Base-by-base conservation (phyloP, 1,140 invertebrate species). In the Brachionus manjavacas region DNA sequence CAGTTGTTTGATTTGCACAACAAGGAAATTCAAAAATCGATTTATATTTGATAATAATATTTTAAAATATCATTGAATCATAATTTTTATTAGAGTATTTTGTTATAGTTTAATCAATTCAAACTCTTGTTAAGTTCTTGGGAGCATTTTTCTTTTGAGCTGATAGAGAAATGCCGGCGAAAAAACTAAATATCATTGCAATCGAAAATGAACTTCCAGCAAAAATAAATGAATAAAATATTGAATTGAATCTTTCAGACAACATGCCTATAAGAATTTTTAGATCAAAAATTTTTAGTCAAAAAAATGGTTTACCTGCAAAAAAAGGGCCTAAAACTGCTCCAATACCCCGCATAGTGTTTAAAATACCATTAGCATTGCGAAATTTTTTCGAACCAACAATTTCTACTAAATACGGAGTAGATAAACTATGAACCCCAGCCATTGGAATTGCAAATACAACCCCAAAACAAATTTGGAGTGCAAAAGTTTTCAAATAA, bases 281-380 rank as follows among this genome's bases (percentile, higher is more conserved):
- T 68, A 68, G 11, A 25, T 23, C 7, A 9, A 78, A n/a, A 52
- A n/a, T 46, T 43, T 46, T 12, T 20, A n/a, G 20, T 0, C 9
- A 43, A 52, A 11, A 11, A 41, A n/a, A n/a, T 35, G 9, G 6
- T 7, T 79, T 79, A 80, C 76, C 76, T 52, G 76, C 76, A 2
- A 80, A 4, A 39, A 60, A 80, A 8, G 76, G 76, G 6, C 76
- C 76, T 16, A 80, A 25, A 4, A 80, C 25, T 55, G 49, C 46
- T n/a, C 76, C 76, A 11, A 80, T 14, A 0, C 76, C 76, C 23
- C 76, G 16, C n/a, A 52, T 52, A 4, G 31, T 80, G 39, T 80
- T 80, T 11, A 80, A 11, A n/a, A 80, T 80, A n/a, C 76, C 76
- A 64, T 52, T 80, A 1, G 76, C 76, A 80, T 80, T 80, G 28